Conservation (phyloP, 2,797 vertebrate species). For the Siniperca obscura region DNA sequence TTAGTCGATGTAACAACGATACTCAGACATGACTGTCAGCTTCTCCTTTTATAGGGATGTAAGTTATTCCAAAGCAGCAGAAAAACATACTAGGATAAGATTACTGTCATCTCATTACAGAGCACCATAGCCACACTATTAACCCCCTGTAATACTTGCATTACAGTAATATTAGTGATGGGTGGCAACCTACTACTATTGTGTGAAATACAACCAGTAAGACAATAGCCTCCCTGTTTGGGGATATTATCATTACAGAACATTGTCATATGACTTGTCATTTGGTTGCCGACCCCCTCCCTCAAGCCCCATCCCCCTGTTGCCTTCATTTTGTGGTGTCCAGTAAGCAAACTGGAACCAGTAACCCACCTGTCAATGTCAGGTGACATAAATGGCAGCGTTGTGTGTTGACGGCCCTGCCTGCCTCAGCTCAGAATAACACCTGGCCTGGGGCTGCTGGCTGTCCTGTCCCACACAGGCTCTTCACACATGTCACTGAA, state of each 20-base stretch:
- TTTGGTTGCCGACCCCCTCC: constrained; percentile 8
- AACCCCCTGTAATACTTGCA: neutral
- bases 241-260: constrained; percentile 9
- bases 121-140: neutral
- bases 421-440: constrained; percentile 42
- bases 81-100: neutral
- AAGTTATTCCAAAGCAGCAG: neutral
- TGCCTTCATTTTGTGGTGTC: constrained; percentile 37
- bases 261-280: constrained; percentile 45
- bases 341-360: constrained; percentile 46
- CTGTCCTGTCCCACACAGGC: constrained; percentile 24
- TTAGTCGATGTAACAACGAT: neutral
- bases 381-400: constrained; percentile 65
- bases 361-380: constrained; percentile 76
- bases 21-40: neutral
- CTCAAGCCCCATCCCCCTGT: neutral
- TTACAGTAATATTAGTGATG: neutral
- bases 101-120: constrained; percentile 3
- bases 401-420: constrained; percentile 38
- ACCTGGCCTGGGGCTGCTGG: constrained; percentile 41
- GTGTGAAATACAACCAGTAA: neutral
- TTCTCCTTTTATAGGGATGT: neutral
- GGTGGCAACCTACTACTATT: neutral
- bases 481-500: constrained; percentile 40
- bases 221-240: neutral